Base-by-base conservation (phyloP, 2,113 vertebrate genomes). In the Arothron firmamentum region DNA sequence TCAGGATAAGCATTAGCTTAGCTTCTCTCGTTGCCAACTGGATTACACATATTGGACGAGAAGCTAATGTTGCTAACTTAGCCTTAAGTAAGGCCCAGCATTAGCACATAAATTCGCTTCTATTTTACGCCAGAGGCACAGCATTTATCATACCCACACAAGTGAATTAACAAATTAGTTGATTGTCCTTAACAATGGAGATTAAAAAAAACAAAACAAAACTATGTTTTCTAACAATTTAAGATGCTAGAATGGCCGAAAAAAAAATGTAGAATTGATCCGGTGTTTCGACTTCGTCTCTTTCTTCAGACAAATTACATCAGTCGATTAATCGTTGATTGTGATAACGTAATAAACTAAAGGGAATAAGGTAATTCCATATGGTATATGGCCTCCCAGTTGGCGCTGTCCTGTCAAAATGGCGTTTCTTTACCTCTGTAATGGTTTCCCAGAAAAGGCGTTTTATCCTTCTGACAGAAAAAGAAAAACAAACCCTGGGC, bases 381-480 rank as follows among this genome's bases (percentile, higher is more conserved):
- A 65, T 79, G 66, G 47, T 80, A 62, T 88, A 78, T 88, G 89
- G 84, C 82, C 86, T 92, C 88, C 89, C 89, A 88, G 88, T 75
- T 85, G 85, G 84, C 87, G 88, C 62, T 85, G 89, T 87, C 88
- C 85, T 87, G 85, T 90, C 89, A 90, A 91, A 83, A 90, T 90
- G 90, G 90, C 90, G 89, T 87, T 38, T 88, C 88, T 88, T 92
- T 91, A 91, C 90, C 90, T 91, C 88, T 88, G 88, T 85, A 88
- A 88, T 88, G 83, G 91, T 88, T 89, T 89, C 87, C 90, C 89
- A 91, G 90, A 91, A 89, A 90, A 89, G 87, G 83, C 89, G 75
- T 92, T 92, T 92, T 91, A 90, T 92, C 88, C 90, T 89, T 87
- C 79, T 89, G 87, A 88, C 86, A 90, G 80, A 88, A 83, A 90